Conservation (phyloP, 2,113 vertebrate species). For the Hemichromis elongatus region DNA sequence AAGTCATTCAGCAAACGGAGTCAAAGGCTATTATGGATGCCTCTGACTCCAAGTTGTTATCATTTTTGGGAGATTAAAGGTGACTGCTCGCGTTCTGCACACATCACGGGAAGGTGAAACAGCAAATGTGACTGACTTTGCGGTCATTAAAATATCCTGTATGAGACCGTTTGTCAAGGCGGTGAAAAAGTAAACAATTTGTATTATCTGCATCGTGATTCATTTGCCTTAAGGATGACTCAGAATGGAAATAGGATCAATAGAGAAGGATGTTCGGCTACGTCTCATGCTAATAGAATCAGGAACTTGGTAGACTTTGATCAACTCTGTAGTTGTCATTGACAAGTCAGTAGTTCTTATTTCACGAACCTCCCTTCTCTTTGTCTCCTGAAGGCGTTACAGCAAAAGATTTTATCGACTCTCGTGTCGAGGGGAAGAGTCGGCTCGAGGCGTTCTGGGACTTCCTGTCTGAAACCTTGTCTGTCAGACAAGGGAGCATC, state of each 20-base stretch:
- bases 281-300: conserved; percentile 33
- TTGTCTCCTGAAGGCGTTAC: conserved; percentile 74
- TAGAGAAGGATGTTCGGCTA: conserved; percentile 22
- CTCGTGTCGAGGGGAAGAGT: conserved; percentile 61
- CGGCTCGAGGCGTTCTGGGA: conserved; percentile 72
- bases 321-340: conserved; percentile 49
- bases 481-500: conserved; percentile 66
- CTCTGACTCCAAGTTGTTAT: conserved; percentile 54
- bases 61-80: conserved; percentile 66
- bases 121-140: conserved; percentile 30
- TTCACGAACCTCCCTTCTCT: conserved; percentile 25
- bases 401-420: conserved; percentile 79
- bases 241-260: conserved; percentile 21
- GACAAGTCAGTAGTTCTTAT: conserved; percentile 34
- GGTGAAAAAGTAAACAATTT: not conserved
- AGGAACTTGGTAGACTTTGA: conserved; percentile 47
- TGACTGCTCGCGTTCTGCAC: conserved; percentile 26
- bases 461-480: conserved; percentile 74
- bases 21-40: conserved; percentile 58
- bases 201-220: not conserved
- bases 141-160: conserved; percentile 2
- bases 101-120: conserved; percentile 48
- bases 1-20: conserved; percentile 60
- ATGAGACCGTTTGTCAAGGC: not conserved
- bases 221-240: conserved; percentile 8